A percentile compares a stretch with the other conserved stretches of the same genome.
phyloP scores from a whole-genome alignment of 2,113 vertebrate species.

The Copsychus sechellarum region DNA sequence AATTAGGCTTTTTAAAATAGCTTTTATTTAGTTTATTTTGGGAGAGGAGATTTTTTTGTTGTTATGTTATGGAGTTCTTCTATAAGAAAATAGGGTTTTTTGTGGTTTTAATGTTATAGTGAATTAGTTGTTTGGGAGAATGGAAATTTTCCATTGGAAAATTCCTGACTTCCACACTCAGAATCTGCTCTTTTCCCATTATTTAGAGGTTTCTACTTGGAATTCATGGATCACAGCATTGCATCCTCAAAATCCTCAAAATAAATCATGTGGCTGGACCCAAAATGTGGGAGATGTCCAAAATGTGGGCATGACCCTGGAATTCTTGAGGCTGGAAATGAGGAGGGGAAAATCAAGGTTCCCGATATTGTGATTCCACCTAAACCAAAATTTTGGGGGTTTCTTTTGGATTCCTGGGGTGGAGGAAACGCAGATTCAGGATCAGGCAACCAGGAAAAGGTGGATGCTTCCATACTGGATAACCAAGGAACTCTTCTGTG shows the following conservation, averaged over 20 bases:
- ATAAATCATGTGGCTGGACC: neutral
- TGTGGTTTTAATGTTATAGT: too few species aligned
- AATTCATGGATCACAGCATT: neutral
- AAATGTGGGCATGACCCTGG: neutral
- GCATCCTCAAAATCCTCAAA: too few species aligned
- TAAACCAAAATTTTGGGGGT: neutral
- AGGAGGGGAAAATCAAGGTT: neutral
- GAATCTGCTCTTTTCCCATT: neutral
- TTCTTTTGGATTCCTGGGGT: neutral
- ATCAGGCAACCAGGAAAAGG: neutral
- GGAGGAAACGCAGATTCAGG: neutral
- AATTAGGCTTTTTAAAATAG: too few species aligned
- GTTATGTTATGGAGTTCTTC: too few species aligned
- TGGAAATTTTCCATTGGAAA: too few species aligned
- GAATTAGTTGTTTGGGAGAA: too few species aligned
- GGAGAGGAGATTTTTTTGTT: too few species aligned
- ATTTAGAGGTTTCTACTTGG: neutral
- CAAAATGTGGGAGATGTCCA: neutral
- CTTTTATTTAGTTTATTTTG: too few species aligned
- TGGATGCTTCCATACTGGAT: neutral
- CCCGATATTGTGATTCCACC: neutral
- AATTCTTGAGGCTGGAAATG: neutral
- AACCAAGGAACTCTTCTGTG: neutral
- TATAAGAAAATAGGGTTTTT: too few species aligned
- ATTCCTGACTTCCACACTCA: neutral